A percentile compares a stretch with the other conserved stretches of the same genome.
phyloP scores from a whole-genome alignment of 2,888 invertebrate genomes.

The Thera britannica region DNA sequence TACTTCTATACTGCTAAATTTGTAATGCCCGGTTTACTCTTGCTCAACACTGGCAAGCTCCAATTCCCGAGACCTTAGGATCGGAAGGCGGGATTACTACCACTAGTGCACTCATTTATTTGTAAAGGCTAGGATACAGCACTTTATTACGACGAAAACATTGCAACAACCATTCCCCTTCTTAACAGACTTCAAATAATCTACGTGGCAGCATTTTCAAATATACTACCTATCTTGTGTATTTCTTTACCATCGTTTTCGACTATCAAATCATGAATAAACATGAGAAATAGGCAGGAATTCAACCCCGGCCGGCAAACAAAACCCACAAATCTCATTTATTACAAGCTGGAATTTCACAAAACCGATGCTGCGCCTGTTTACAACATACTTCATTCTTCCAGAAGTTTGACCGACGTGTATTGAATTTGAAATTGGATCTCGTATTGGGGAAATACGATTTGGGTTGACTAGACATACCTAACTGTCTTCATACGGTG shows the following conservation, averaged over 20 bases:
- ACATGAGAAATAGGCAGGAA: constrained; percentile 4
- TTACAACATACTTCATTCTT: constrained; percentile 49
- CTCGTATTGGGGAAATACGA: background rate
- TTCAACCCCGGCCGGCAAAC: constrained; percentile 2
- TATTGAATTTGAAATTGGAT: constrained; percentile 45
- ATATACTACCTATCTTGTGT: background rate
- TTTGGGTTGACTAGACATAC: background rate
- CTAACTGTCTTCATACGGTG: background rate
- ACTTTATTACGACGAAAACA: too few relatives aligned
- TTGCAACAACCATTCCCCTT: too few relatives aligned
- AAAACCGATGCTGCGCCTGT: constrained; percentile 47
- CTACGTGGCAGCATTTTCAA: too few relatives aligned
- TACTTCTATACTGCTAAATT: too few relatives aligned
- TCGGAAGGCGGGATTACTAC: too few relatives aligned
- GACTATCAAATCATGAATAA: background rate
- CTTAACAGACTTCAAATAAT: too few relatives aligned
- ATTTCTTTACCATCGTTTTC: background rate
- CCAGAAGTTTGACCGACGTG: constrained; percentile 57
- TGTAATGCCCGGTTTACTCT: too few relatives aligned
- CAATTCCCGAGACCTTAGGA: too few relatives aligned
- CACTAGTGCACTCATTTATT: too few relatives aligned
- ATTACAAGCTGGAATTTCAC: constrained; percentile 27
- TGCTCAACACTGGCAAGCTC: too few relatives aligned
- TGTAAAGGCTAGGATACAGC: too few relatives aligned
- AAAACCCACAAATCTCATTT: constrained; percentile 20